A percentile compares a stretch with the other conserved stretches of the same genome.
These are phyloP conservation scores for Zonitis immaculata DNA, from an alignment of 2,888 invertebrate genomes.

Conservation along the genomic window DNA sequence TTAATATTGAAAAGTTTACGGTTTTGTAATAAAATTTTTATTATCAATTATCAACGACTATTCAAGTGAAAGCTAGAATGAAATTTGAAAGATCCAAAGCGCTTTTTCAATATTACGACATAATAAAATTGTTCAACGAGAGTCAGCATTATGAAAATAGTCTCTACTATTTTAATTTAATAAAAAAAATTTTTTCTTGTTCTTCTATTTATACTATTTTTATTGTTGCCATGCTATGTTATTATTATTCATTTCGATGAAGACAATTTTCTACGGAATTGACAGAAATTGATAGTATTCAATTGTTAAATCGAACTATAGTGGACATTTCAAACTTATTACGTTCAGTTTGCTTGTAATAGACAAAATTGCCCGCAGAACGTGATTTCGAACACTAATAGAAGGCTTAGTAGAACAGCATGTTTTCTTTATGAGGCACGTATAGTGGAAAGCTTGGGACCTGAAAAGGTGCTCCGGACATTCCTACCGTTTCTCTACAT, in stretches of 20 bases:
- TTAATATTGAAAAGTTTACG: constrained; percentile 11
- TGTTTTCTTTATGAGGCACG: constrained; percentile 48
- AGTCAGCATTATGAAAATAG: constrained; percentile 11
- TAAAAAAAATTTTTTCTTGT: not conserved
- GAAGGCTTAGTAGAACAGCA: constrained; percentile 45
- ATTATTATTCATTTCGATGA: too few relatives aligned
- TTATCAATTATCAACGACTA: constrained; percentile 14
- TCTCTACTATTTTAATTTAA: not conserved
- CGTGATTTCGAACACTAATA: constrained; percentile 46
- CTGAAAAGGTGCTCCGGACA: constrained; percentile 33
- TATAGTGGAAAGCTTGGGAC: constrained; percentile 32
- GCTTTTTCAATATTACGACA: constrained; percentile 11
- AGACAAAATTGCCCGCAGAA: constrained; percentile 41
- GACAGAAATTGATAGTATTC: not conserved
- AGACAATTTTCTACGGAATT: too few relatives aligned
- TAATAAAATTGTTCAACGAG: constrained; percentile 2
- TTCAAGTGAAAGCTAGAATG: constrained; percentile 10
- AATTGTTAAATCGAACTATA: not conserved
- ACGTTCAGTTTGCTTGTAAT: constrained; percentile 27
- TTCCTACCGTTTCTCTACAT: constrained; percentile 13
- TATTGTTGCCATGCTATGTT: too few relatives aligned
- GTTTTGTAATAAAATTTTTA: constrained; percentile 12
- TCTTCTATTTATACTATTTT: not conserved
- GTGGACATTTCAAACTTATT: constrained; percentile 4
- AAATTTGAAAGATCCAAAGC: constrained; percentile 12